Evolutionary conservation across 2,888 invertebrate genomes (phyloP).

Genomic region (Tenodera sinensis): DNA sequence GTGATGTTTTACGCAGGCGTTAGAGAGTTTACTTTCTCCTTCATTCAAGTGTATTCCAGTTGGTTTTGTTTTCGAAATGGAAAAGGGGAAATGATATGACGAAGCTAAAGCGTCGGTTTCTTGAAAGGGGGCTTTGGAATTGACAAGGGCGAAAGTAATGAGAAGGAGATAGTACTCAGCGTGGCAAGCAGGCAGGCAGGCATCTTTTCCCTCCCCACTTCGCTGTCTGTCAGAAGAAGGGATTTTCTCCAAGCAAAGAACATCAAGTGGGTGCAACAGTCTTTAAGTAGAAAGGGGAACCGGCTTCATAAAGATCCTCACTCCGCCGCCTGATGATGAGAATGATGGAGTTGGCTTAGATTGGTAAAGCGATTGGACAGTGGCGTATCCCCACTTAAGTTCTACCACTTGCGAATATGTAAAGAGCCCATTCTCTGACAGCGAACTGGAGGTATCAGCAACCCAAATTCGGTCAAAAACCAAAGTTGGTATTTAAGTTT

Average conservation of each 20-base stretch:
- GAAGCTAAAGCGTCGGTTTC: background rate
- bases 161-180: background rate
- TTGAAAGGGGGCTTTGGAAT: background rate
- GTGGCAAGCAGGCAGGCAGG: too few relatives aligned
- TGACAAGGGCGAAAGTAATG: background rate
- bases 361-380: background rate
- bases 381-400: too few relatives aligned
- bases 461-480: too few relatives aligned
- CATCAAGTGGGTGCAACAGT: background rate
- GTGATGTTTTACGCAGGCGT: background rate
- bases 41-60: background rate
- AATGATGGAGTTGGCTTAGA: background rate
- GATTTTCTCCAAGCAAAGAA: background rate
- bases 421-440: too few relatives aligned
- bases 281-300: background rate
- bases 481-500: too few relatives aligned
- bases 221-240: background rate
- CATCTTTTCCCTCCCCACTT: background rate
- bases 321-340: background rate
- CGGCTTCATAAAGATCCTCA: background rate
- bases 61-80: background rate
- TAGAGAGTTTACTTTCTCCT: background rate
- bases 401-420: too few relatives aligned
- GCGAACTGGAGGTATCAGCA: too few relatives aligned
- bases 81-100: background rate